Percentiles rank a stretch among this genome's conserved stretches.
phyloP scores from a whole-genome alignment of 2,113 vertebrate species.

The Alaudala cheleensis region DNA sequence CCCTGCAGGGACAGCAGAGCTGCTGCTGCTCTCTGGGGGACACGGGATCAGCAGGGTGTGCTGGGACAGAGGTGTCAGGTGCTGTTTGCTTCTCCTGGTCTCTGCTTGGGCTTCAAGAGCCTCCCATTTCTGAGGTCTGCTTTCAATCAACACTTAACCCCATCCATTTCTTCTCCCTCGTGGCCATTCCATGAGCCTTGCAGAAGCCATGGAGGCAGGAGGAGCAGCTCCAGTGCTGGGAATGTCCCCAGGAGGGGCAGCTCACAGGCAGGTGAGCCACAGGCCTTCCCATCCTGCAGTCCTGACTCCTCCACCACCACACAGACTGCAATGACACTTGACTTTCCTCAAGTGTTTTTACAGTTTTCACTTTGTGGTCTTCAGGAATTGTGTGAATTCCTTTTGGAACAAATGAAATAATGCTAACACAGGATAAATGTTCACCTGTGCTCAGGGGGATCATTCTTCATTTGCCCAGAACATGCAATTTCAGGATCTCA shows the following conservation, averaged over 20 bases:
- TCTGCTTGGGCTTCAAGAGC: background rate
- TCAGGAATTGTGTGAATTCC: background rate
- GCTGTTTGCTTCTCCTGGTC: background rate
- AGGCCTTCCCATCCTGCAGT: background rate
- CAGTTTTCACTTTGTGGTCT: background rate
- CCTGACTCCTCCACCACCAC: accelerated
- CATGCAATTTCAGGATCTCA: background rate
- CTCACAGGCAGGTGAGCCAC: background rate
- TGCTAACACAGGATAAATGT: background rate
- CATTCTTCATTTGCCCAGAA: background rate
- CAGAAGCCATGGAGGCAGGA: background rate
- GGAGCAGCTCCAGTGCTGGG: background rate
- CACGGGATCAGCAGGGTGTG: background rate
- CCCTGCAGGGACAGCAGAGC: background rate
- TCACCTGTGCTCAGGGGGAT: background rate
- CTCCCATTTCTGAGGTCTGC: background rate
- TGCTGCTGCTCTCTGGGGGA: no score
- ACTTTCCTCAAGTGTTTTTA: background rate
- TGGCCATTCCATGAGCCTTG: background rate
- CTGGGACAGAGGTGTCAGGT: accelerated
- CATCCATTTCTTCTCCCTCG: background rate
- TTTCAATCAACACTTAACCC: background rate
- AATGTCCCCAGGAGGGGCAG: background rate
- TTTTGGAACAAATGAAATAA: background rate
- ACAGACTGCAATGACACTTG: background rate